Evolutionary conservation across 1,140 invertebrate species (phyloP), one percentile per base, ranked within the genome.

Genomic region (Diorhabda elongata): DNA sequence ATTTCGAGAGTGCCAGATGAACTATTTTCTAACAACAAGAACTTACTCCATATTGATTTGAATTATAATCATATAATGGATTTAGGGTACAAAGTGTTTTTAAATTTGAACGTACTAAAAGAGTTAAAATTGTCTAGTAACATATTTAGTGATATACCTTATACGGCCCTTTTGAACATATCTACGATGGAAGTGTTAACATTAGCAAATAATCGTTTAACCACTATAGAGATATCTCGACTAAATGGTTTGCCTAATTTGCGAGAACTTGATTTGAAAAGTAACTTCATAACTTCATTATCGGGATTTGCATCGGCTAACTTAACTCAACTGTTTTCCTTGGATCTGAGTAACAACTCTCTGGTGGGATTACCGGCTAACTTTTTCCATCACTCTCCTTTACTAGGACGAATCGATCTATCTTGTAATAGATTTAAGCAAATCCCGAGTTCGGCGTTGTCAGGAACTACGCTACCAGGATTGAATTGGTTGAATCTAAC

Each of bases 381-480:
- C 75, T 93, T 96, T 78, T 91, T 96, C 73, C 84, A 88, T 64
- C 85, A 91, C 77, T 89, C 89, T 58, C 80, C 87, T 68, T 84
- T 87, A 72, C 76, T 97, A 45, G 86, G 90, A 69, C 85, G 88
- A 56, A 85, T 96, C 2, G 91, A 95, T 78, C 80, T 96, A 42
- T 91, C 93, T 0, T 85, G 85, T 64, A 97, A 97, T 83, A 85
- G 87, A 59, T 93, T 97, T 69, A 86, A 87, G 66, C 88, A 93
- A 76, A 90, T 96, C 66, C 94, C 94, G 2, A 91, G 90, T 7
- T 87, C 89, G 2, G 89, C 91, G 0, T 77, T 96, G 8, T 91
- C 92, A 2, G 89, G 91, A 66, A 85, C 87, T 42, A 90, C 91
- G 56, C 81, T 94, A 9, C 89, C 91, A 0, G 85, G 86, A 3